Percentiles rank a stretch among this genome's conserved stretches.
Evolutionary conservation across 2,888 invertebrate species (phyloP).

Genomic region (Lasioglossum marginatum): DNA sequence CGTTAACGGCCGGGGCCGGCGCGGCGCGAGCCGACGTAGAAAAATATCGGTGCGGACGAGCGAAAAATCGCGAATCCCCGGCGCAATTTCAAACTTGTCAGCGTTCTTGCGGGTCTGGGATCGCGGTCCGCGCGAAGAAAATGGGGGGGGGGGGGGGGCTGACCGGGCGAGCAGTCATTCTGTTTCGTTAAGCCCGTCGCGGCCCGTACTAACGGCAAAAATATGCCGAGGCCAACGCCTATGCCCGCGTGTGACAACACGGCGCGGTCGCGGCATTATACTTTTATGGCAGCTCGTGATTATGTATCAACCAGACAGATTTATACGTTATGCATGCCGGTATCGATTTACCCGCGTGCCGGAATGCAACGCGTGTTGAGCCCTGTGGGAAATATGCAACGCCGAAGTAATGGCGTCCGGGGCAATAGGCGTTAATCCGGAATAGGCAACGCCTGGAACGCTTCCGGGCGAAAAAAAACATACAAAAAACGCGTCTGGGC

Average conservation of each 20-base stretch:
- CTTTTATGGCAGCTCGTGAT: conserved; percentile 71
- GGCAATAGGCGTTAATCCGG: conserved; percentile 69
- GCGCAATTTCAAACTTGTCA: conserved; percentile 51
- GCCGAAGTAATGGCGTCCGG: conserved; percentile 73
- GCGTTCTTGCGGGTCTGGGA: conserved; percentile 35
- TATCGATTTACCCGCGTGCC: conserved; percentile 72
- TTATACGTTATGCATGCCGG: conserved; percentile 72
- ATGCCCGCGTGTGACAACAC: conserved; percentile 39
- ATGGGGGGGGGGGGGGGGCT: conserved; percentile 5
- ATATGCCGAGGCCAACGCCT: conserved; percentile 40
- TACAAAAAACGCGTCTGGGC: background rate
- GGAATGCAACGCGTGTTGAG: conserved; percentile 68
- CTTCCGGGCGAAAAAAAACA: background rate
- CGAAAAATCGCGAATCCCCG: conserved; percentile 35
- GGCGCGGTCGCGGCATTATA: conserved; percentile 58
- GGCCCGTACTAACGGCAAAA: conserved; percentile 50
- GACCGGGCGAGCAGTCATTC: conserved; percentile 38
- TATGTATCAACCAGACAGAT: conserved; percentile 73
- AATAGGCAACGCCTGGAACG: conserved; percentile 51
- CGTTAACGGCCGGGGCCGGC: conserved; percentile 24
- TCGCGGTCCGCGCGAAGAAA: conserved; percentile 38
- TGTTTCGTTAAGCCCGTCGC: conserved; percentile 64
- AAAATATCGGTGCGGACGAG: conserved; percentile 28
- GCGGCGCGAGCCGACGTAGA: conserved; percentile 24
- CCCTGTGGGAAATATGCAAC: conserved; percentile 77